Conservation (phyloP, 2,113 vertebrate genomes). For the Galeopterus variegatus region DNA sequence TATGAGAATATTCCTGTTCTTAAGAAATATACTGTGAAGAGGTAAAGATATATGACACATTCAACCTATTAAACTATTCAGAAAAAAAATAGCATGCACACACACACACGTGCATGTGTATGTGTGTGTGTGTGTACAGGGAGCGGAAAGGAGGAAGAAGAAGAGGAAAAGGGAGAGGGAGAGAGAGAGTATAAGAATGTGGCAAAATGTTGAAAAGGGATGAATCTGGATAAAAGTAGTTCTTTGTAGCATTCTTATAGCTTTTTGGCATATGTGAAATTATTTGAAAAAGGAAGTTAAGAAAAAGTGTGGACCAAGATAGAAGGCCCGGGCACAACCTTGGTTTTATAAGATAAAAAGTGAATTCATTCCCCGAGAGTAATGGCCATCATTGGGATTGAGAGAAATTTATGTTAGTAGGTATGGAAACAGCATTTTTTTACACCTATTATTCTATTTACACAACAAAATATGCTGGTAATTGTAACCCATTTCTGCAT, state of each 20-base stretch:
- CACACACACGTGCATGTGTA: too few species aligned
- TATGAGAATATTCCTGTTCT: slow-evolving; percentile 39
- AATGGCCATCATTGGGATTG: not conserved
- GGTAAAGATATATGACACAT: not conserved
- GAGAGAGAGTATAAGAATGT: not conserved
- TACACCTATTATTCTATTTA: not conserved
- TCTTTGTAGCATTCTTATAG: not conserved
- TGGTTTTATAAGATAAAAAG: slow-evolving; percentile 7
- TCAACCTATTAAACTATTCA: not conserved
- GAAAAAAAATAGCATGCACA: not conserved
- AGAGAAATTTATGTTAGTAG: not conserved
- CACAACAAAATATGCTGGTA: slow-evolving; percentile 21
- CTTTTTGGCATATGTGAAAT: not conserved
- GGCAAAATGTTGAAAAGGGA: slow-evolving; percentile 33
- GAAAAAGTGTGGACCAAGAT: not conserved
- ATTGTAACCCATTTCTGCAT: not conserved
- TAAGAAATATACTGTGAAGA: slow-evolving; percentile 27
- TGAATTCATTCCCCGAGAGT: not conserved
- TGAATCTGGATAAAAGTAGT: not conserved
- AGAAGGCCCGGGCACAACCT: not conserved
- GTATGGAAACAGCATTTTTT: slow-evolving; percentile 11
- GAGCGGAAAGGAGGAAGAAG: not conserved
- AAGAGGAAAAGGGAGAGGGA: not conserved
- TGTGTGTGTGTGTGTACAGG: too few species aligned
- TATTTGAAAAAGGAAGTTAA: not conserved